A percentile compares a stretch with the other conserved stretches of the same genome.
Evolutionary conservation across 2,888 invertebrate genomes (phyloP).

Genomic region (Drosophila colorata): DNA sequence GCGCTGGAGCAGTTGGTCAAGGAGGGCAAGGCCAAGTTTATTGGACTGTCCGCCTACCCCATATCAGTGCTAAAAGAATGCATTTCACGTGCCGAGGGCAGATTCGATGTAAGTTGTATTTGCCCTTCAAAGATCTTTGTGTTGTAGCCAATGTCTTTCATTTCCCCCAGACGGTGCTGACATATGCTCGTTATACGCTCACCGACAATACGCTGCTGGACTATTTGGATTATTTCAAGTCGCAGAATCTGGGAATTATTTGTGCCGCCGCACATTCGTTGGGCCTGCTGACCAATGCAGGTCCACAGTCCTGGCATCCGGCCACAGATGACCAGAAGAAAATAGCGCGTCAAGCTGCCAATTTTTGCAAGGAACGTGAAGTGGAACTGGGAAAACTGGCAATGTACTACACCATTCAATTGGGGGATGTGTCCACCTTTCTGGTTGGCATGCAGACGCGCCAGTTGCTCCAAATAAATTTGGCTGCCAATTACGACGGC

Average conservation of each 20-base stretch:
- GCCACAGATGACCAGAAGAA: slow-evolving; percentile 87
- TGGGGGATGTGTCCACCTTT: slow-evolving; percentile 89
- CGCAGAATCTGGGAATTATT: slow-evolving; percentile 90
- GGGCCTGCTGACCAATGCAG: slow-evolving; percentile 92
- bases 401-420: slow-evolving; percentile 88
- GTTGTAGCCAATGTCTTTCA: not conserved
- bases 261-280: slow-evolving; percentile 93
- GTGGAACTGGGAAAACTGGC: slow-evolving; percentile 91
- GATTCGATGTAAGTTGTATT: slow-evolving; percentile 79
- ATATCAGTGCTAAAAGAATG: slow-evolving; percentile 91
- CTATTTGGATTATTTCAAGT: slow-evolving; percentile 88
- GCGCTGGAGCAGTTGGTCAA: slow-evolving; percentile 90
- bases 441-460: slow-evolving; percentile 91
- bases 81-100: slow-evolving; percentile 87
- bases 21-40: slow-evolving; percentile 90
- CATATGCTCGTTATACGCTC: slow-evolving; percentile 92
- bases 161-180: slow-evolving; percentile 85
- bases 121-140: not conserved
- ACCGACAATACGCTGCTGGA: slow-evolving; percentile 91
- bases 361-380: slow-evolving; percentile 88
- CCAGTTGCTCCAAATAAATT: slow-evolving; percentile 88
- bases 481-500: slow-evolving; percentile 88
- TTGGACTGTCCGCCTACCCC: slow-evolving; percentile 96
- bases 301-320: slow-evolving; percentile 93
- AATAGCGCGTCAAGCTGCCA: slow-evolving; percentile 86